phyloP scores from a whole-genome alignment of 2,113 vertebrate genomes.

The Prochilodus magdalenae region DNA sequence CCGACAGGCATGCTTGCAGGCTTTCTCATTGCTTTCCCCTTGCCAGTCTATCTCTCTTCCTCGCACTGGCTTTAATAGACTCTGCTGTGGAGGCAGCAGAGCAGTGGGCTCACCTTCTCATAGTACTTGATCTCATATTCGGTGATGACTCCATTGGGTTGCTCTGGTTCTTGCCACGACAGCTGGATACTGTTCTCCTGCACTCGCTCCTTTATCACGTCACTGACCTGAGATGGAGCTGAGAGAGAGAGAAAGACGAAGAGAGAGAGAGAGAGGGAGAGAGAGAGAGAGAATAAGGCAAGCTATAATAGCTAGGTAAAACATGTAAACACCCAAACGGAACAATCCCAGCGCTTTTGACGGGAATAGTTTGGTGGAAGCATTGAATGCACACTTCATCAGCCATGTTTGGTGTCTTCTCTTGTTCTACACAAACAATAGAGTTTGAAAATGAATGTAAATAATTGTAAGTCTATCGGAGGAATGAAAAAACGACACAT shows the following conservation, averaged over 20 bases:
- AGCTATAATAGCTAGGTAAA: too few species aligned
- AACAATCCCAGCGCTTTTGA: too few species aligned
- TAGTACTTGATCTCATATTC: constrained; percentile 99
- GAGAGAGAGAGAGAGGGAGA: constrained; percentile 15
- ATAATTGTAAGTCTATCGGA: too few species aligned
- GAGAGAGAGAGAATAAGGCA: not conserved
- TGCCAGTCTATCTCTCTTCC: constrained; percentile 2
- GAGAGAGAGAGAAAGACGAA: constrained; percentile 76
- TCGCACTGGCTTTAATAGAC: not conserved
- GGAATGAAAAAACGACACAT: too few species aligned
- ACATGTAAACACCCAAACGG: too few species aligned
- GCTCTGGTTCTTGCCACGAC: constrained; percentile 98
- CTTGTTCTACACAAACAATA: too few species aligned
- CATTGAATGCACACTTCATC: too few species aligned
- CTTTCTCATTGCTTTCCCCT: constrained; percentile 10
- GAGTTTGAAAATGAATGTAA: too few species aligned
- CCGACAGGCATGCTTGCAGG: not conserved
- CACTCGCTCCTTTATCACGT: constrained; percentile 94
- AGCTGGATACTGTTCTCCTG: constrained; percentile 94
- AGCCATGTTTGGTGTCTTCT: too few species aligned
- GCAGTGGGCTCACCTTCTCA: constrained; percentile 88
- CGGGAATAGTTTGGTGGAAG: too few species aligned
- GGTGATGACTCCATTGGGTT: constrained; percentile 98
- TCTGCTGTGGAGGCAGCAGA: not conserved
- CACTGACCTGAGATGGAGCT: constrained; percentile 97